Percentiles rank a stretch among this genome's conserved stretches.
Conservation (phyloP, 1,140 invertebrate species). For the Orussus abietinus region DNA sequence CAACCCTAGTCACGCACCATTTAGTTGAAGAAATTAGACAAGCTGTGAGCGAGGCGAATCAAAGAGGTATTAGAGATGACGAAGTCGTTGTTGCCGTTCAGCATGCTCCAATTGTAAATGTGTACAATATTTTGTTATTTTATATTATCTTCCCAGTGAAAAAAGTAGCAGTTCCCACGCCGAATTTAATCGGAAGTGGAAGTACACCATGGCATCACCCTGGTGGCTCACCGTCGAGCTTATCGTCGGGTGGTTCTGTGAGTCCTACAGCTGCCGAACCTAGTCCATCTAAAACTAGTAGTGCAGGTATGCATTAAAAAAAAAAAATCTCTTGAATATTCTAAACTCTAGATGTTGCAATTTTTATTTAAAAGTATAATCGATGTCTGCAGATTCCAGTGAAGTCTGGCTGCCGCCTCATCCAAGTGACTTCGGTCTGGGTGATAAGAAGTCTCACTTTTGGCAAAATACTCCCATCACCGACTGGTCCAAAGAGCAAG, state of each 20-base stretch:
- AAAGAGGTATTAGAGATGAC: slow-evolving; percentile 67
- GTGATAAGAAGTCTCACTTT: slow-evolving; percentile 63
- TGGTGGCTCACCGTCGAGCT: slow-evolving; percentile 60
- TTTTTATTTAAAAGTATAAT: too few species aligned
- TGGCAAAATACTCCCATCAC: slow-evolving; percentile 68
- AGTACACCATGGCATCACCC: slow-evolving; percentile 45
- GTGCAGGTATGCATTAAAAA: slow-evolving; percentile 29
- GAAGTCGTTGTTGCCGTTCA: slow-evolving; percentile 12
- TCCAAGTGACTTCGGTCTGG: slow-evolving; percentile 46
- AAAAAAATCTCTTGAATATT: slow-evolving; percentile 11
- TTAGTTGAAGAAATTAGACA: slow-evolving; percentile 78
- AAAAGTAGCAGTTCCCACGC: slow-evolving; percentile 60
- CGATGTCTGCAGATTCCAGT: slow-evolving; percentile 45
- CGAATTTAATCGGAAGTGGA: slow-evolving; percentile 35
- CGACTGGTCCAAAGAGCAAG: slow-evolving; percentile 86
- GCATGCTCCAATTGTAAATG: slow-evolving; percentile 5
- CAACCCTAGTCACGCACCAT: slow-evolving; percentile 64
- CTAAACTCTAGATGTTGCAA: too few species aligned
- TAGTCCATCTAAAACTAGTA: slow-evolving; percentile 48
- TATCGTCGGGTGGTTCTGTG: slow-evolving; percentile 59
- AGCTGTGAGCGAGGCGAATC: slow-evolving; percentile 78
- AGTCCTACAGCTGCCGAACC: slow-evolving; percentile 51
- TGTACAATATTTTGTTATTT: slow-evolving; percentile 5
- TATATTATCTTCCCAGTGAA: slow-evolving; percentile 49
- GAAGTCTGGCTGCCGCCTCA: slow-evolving; percentile 55